phyloP scores from a whole-genome alignment of 2,113 vertebrate species.

The Trochalopteron elliotii region DNA sequence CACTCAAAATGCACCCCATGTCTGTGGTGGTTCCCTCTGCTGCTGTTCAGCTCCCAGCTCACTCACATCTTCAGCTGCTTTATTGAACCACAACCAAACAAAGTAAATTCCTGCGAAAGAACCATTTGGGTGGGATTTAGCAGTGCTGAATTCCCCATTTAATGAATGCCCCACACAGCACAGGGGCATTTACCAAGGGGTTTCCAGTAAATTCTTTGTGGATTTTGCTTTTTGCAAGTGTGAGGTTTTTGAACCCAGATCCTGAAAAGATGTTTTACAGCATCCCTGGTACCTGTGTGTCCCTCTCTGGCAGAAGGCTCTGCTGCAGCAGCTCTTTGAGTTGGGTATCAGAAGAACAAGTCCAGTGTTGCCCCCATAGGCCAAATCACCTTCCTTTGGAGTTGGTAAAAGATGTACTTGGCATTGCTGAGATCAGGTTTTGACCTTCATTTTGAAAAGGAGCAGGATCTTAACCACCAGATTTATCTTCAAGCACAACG shows the following conservation, averaged over 20 bases:
- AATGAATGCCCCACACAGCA: neutral
- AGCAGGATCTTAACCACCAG: neutral
- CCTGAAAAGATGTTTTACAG: neutral
- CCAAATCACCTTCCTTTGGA: neutral
- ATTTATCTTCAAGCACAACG: neutral
- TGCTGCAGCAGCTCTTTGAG: neutral
- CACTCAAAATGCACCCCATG: fast-evolving
- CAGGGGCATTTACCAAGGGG: neutral
- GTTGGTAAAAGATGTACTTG: neutral
- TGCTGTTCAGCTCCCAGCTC: neutral
- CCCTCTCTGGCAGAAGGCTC: neutral
- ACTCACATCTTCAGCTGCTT: neutral
- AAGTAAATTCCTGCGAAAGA: neutral
- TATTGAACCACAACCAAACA: neutral
- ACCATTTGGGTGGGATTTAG: neutral
- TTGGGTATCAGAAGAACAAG: neutral
- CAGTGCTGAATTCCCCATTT: neutral
- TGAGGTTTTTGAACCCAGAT: neutral
- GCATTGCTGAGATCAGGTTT: neutral
- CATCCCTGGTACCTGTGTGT: neutral
- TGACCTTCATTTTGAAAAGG: neutral
- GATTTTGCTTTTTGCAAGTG: neutral
- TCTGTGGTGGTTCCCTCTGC: neutral
- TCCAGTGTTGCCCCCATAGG: fast-evolving
- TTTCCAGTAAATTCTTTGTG: neutral